Percentiles rank a stretch among this genome's conserved stretches.
Conservation (phyloP, 2,113 vertebrate species). For the Hippocampus abdominalis region DNA sequence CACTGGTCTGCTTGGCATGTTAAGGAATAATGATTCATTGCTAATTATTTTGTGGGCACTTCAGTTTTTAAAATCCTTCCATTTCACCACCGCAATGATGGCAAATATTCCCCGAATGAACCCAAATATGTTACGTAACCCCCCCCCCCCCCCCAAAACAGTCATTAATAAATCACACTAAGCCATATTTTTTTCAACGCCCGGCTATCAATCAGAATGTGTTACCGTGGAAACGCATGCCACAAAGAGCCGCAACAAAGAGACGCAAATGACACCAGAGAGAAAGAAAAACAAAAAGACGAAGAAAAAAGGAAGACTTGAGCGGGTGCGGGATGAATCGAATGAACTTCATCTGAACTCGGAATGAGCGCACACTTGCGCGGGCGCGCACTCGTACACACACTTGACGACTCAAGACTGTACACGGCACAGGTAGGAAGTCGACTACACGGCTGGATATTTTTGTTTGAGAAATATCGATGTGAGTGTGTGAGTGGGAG, state of each 20-base stretch:
- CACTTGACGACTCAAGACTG: slow-evolving; percentile 4
- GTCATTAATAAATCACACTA: background rate
- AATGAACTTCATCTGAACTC: slow-evolving; percentile 43
- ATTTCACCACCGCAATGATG: background rate
- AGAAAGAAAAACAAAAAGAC: background rate
- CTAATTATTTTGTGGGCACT: too few species aligned
- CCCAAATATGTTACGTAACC: background rate
- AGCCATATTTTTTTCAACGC: background rate
- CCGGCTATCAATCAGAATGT: background rate
- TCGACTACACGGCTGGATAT: slow-evolving; percentile 46
- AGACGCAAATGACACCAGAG: background rate
- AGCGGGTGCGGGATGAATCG: slow-evolving; percentile 24
- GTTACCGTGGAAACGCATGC: background rate
- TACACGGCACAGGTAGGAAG: slow-evolving; percentile 38
- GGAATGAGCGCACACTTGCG: slow-evolving; percentile 3
- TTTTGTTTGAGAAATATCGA: slow-evolving; percentile 27
- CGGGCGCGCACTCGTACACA: slow-evolving; percentile 7
- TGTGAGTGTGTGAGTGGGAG: slow-evolving; percentile 31
- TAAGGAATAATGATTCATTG: too few species aligned
- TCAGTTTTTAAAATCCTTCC: background rate
- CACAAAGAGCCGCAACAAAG: background rate
- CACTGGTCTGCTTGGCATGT: too few species aligned
- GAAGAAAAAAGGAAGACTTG: background rate
- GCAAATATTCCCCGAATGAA: background rate
- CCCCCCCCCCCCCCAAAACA: background rate